Evolutionary conservation across 2,797 vertebrate genomes (phyloP).

Genomic region (Eulemur rubriventer): DNA sequence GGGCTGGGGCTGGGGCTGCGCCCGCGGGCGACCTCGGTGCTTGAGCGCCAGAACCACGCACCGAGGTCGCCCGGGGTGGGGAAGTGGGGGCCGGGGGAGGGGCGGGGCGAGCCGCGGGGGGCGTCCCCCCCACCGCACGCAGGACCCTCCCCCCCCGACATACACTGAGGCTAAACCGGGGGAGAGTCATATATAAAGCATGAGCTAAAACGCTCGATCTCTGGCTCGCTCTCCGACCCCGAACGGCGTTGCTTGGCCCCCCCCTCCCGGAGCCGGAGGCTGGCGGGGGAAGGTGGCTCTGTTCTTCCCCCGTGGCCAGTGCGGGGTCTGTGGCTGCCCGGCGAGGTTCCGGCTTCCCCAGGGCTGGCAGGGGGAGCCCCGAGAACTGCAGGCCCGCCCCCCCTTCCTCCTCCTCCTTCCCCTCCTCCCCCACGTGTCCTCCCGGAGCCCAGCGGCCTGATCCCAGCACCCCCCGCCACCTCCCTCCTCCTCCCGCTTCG

Average conservation of each 20-base stretch:
- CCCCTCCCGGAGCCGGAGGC: slow-evolving; percentile 52
- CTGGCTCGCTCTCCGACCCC: slow-evolving; percentile 65
- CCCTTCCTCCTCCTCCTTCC: slow-evolving; percentile 62
- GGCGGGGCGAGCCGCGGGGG: slow-evolving; percentile 55
- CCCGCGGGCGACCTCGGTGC: slow-evolving; percentile 49
- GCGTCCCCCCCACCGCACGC: not conserved
- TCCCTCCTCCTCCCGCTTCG: slow-evolving; percentile 63
- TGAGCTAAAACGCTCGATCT: slow-evolving; percentile 60
- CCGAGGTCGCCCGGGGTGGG: slow-evolving; percentile 53
- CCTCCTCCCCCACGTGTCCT: slow-evolving; percentile 81
- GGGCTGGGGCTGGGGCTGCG: slow-evolving; percentile 52
- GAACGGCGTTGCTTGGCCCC: slow-evolving; percentile 41
- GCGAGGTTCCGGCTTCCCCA: slow-evolving; percentile 75
- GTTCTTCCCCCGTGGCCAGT: slow-evolving; percentile 69
- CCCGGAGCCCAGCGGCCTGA: slow-evolving; percentile 74
- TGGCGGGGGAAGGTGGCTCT: slow-evolving; percentile 69
- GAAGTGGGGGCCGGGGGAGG: slow-evolving; percentile 41
- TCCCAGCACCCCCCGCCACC: slow-evolving; percentile 68
- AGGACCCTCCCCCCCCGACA: slow-evolving; percentile 38
- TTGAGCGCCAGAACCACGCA: slow-evolving; percentile 33
- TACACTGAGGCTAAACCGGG: not conserved
- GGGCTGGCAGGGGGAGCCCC: slow-evolving; percentile 75
- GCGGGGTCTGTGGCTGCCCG: slow-evolving; percentile 75
- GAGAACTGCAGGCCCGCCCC: slow-evolving; percentile 77
- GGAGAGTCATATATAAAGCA: slow-evolving; percentile 60